Evolutionary conservation across 2,888 invertebrate genomes (phyloP).

Genomic region (Nephrotoma flavescens): DNA sequence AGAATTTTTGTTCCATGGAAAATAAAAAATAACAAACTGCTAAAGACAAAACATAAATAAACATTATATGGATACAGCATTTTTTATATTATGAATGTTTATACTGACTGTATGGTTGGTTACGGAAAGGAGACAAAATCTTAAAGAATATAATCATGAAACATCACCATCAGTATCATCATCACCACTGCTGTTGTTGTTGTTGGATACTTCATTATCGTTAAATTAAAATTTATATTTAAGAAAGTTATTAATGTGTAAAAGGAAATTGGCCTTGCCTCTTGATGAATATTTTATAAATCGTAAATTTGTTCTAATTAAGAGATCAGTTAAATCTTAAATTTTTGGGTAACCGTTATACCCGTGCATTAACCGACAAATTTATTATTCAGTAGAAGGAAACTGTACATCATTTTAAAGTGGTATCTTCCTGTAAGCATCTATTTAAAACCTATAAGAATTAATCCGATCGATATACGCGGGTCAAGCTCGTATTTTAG

Average conservation of each 20-base stretch:
- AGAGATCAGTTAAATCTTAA: neutral
- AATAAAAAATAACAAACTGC: neutral
- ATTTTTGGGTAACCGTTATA: neutral
- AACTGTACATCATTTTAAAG: too few relatives aligned
- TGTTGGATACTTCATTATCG: neutral
- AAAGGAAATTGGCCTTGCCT: neutral
- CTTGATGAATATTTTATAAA: neutral
- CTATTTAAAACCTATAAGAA: too few relatives aligned
- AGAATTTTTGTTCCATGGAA: neutral
- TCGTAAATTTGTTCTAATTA: neutral
- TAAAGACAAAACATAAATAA: neutral
- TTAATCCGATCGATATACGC: too few relatives aligned
- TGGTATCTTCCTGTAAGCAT: too few relatives aligned
- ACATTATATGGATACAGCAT: neutral
- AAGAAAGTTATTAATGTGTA: neutral
- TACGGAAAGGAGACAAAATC: neutral
- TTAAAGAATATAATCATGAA: neutral
- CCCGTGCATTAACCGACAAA: too few relatives aligned
- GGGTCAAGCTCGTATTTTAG: too few relatives aligned
- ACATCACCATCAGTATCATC: neutral
- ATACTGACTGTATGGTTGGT: neutral
- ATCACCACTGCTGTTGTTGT: neutral
- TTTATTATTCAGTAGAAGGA: too few relatives aligned
- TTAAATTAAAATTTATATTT: neutral
- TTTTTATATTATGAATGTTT: neutral